These are phyloP conservation scores for Pseudopodoces humilis DNA, from an alignment of 2,113 vertebrate genomes.

Conservation along the genomic window DNA sequence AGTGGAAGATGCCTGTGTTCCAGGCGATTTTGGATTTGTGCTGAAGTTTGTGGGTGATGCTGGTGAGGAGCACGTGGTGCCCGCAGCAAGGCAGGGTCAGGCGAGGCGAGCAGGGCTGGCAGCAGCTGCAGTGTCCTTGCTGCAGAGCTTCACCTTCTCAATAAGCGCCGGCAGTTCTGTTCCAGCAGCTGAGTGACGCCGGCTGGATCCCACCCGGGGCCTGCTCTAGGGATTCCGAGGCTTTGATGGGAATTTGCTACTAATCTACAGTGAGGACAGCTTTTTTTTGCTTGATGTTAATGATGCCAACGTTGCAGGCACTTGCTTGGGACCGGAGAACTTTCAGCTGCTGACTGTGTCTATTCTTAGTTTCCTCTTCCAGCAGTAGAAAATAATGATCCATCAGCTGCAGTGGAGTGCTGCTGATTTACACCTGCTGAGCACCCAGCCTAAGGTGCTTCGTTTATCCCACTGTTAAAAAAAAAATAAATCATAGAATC, in stretches of 20 bases:
- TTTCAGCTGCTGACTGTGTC: neutral
- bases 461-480: neutral
- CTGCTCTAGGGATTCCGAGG: neutral
- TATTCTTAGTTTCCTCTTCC: constrained; percentile 12
- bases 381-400: constrained; percentile 20
- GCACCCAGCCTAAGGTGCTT: constrained; percentile 8
- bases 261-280: neutral
- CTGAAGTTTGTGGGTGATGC: neutral
- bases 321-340: constrained; percentile 15
- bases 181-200: neutral
- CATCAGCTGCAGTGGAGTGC: neutral
- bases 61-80: fast-evolving
- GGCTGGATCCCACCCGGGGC: neutral
- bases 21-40: fast-evolving
- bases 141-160: neutral
- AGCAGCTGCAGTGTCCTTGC: neutral
- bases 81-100: neutral
- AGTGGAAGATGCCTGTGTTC: neutral
- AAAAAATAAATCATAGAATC: neutral
- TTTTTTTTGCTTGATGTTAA: neutral
- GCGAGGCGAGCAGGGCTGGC: neutral
- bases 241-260: neutral
- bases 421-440: constrained; percentile 46
- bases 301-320: neutral
- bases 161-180: neutral